Evolutionary conservation across 1,140 invertebrate species (phyloP), one percentile per base, ranked within the genome.

Genomic region (Hyles euphorbiae): DNA sequence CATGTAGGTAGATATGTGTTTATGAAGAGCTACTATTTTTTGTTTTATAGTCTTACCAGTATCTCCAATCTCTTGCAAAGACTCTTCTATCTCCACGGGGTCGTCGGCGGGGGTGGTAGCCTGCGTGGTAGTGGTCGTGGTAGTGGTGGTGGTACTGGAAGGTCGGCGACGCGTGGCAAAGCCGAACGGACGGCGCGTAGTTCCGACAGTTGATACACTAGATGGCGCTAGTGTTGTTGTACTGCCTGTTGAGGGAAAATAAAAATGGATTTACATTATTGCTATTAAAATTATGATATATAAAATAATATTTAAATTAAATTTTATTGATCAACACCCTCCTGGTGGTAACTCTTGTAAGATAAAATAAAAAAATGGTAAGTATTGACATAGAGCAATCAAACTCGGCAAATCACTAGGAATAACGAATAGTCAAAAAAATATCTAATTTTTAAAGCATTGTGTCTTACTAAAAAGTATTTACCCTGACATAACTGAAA

Each of bases 61-160:
- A 51, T 86, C 84, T 9, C 75, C 78, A 55, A 87, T 75, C 56
- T 86, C 81, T 45, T 86, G 84, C 33, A 87, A 58, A 1, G 63
- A 72, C 53, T 87, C 84, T 10, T 84, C 81, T 48, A 56, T 47
- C 2, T 48, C 54, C 12, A 47, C 22, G 7, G 45, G 44, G n/a
- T 73, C 78, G 6, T 76, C 43, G 0, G 69, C 51, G 10, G 53
- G 52, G 1, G 68, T 67, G 3, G 72, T 70, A 11, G 68, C 49
- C 34, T 63, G 58, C 1, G 67, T 49, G 3, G 70, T 74, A 8
- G 76, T 73, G 0, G 78, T 71, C 22, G 69, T 69, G 34, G 71
- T 70, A 1, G 70, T 68, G 32, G 66, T 69, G 11, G 73, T 72
- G 45, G 58, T 63, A 12, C 59, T 53, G 5, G 58, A 46, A 0